phyloP scores from a whole-genome alignment of 1,140 invertebrate species.

The Drosophila sulfurigaster region DNA sequence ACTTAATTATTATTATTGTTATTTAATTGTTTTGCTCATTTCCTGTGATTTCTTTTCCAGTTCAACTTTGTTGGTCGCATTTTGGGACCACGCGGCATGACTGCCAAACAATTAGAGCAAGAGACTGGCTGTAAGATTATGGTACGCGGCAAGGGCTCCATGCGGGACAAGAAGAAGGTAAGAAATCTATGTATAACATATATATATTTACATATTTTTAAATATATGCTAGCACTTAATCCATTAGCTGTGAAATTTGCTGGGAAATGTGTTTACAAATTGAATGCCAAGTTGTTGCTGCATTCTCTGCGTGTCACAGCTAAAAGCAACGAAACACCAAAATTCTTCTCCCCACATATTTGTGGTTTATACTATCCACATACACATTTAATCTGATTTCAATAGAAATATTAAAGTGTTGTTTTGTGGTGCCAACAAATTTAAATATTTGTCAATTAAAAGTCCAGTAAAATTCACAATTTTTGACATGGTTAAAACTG shows the following conservation, averaged over 20 bases:
- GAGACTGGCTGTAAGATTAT: constrained; percentile 99
- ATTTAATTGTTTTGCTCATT: constrained; percentile 66
- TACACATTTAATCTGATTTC: not conserved
- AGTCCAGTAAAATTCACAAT: not conserved
- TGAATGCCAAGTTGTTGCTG: constrained; percentile 28
- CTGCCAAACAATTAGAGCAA: constrained; percentile 99
- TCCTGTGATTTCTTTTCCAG: constrained; percentile 88
- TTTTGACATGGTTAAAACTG: not conserved
- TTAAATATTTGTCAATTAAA: constrained; percentile 2
- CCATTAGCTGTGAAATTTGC: not conserved
- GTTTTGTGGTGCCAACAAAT: constrained; percentile 5
- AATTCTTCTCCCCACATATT: not conserved
- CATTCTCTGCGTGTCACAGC: constrained; percentile 30
- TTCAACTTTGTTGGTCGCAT: constrained; percentile 99
- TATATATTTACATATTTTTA: not conserved
- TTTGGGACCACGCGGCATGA: constrained; percentile 99
- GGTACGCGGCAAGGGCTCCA: constrained; percentile 99
- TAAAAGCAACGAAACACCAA: constrained; percentile 25
- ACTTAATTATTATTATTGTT: constrained; percentile 44
- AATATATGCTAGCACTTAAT: not conserved
- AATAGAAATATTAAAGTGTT: not conserved
- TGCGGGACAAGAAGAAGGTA: constrained; percentile 99
- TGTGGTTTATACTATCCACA: not conserved
- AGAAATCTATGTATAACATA: constrained; percentile 63
- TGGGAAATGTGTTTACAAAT: constrained; percentile 1